Base-by-base conservation (phyloP, 2,113 vertebrate species). In the Hymenochirus boettgeri region DNA sequence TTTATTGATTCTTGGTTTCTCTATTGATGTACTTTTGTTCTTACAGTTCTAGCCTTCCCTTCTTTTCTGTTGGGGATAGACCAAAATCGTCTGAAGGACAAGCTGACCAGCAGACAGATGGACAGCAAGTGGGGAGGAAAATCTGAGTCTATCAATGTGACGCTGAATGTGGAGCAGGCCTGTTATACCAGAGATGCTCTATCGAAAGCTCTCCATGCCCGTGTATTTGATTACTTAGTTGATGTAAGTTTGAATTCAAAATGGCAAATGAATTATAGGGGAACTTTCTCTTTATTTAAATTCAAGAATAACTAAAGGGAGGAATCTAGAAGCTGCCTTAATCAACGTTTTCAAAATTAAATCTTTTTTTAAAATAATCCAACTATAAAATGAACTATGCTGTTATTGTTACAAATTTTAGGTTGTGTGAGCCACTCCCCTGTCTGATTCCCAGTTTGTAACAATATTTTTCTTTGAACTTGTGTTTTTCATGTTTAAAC, bases 91-190 rank as follows among this genome's bases (percentile, higher is more conserved):
- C 77, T 99, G 29, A 97, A 92, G 71, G 96, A 99, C 69, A 99
- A 99, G 62, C 79, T 99, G 63, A 99, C 96, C 7, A 97, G 96
- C 81, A 81, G 96, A 21, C 96, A 97, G 83, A 99, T 99, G 96
- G 96, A 99, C 69, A 94, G 96, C 83, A 97, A 91, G 74, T 99
- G 96, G 96, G 96, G 96, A 4, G 96, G 85, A 45, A 89, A 93
- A 24, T 80, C 91, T 0, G 96, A 99, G 77, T 94, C 93, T 39
- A 99, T 99, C 11, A 79, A 97, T 0, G 96, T 99, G 72, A 99
- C 96, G 0, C 85, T 99, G 37, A 99, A 99, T 0, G 95, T 97
- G 80, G 96, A 99, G 69, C 96, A 99, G 75, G 94, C 96, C 11
- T 94, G 90, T 66, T 95, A 98, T 79, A 99, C 94, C 1, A 87